phyloP scores from a whole-genome alignment of 1,140 invertebrate species.

The Heliconius melpomene region DNA sequence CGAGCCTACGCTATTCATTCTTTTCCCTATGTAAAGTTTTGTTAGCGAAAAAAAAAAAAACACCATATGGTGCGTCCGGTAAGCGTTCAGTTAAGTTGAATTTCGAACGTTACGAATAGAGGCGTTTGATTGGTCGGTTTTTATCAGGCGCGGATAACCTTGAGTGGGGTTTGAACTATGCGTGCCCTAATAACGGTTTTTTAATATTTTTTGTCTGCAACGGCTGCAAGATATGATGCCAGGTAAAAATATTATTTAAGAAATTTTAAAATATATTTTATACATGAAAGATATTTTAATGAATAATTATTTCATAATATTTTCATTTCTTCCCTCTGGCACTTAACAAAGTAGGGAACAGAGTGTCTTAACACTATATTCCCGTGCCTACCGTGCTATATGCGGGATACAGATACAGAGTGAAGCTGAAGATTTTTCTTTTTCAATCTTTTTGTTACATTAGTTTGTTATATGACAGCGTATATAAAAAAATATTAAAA shows the following conservation, averaged over 20 bases:
- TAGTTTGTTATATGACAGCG: neutral
- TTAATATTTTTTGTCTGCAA: slow-evolving; percentile 31
- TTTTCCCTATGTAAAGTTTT: neutral
- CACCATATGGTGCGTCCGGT: slow-evolving; percentile 36
- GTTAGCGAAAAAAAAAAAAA: slow-evolving; percentile 4
- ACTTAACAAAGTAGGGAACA: too few relatives aligned
- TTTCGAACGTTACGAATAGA: slow-evolving; percentile 61
- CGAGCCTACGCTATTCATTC: neutral
- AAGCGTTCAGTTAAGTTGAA: slow-evolving; percentile 41
- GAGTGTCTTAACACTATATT: too few relatives aligned
- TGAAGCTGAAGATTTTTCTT: too few relatives aligned
- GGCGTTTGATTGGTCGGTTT: slow-evolving; percentile 66
- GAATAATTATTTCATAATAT: too few relatives aligned
- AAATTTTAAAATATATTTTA: neutral
- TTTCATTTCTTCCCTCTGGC: too few relatives aligned
- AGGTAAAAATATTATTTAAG: slow-evolving; percentile 24
- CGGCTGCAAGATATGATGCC: slow-evolving; percentile 25
- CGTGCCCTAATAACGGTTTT: slow-evolving; percentile 66
- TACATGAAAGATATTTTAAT: neutral
- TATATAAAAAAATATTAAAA: neutral
- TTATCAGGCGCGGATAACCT: slow-evolving; percentile 72
- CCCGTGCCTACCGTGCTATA: too few relatives aligned
- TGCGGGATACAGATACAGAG: too few relatives aligned
- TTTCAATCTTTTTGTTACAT: too few relatives aligned
- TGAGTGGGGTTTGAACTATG: slow-evolving; percentile 57